Conservation (phyloP, 2,888 invertebrate species). For the Dolichomitus sp. region DNA sequence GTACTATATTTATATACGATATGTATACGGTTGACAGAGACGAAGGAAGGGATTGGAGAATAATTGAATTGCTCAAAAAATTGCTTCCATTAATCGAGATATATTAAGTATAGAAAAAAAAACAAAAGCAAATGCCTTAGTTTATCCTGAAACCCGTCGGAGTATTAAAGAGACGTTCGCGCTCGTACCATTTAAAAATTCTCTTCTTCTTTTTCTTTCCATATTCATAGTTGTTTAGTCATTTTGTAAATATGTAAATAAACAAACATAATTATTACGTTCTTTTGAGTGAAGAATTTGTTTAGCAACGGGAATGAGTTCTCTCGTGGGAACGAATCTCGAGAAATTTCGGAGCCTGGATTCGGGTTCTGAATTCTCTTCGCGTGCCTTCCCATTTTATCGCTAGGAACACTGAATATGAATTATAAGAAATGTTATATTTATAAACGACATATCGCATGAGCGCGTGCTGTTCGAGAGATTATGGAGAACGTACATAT, state of each 20-base stretch:
- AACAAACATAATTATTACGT: conserved; percentile 18
- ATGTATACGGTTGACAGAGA: conserved; percentile 6
- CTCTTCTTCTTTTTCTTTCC: conserved; percentile 27
- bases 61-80: conserved; percentile 82
- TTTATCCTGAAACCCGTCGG: conserved; percentile 27
- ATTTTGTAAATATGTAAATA: conserved; percentile 58
- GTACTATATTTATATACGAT: conserved; percentile 30
- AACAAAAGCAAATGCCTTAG: conserved; percentile 25
- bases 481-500: conserved; percentile 42
- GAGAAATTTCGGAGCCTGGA: conserved; percentile 15
- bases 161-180: conserved; percentile 45
- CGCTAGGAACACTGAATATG: conserved; percentile 35
- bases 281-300: conserved; percentile 25
- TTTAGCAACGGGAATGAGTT: conserved; percentile 8
- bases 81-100: conserved; percentile 78
- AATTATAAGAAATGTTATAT: conserved; percentile 40
- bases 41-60: conserved; percentile 64
- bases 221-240: conserved; percentile 26
- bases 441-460: conserved; percentile 15
- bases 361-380: background rate
- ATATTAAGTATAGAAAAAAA: conserved; percentile 57
- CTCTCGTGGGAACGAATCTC: conserved; percentile 13
- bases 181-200: conserved; percentile 34
- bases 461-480: conserved; percentile 34
- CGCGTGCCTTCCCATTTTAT: conserved; percentile 58